Base-by-base conservation (phyloP, 2,113 vertebrate species). In the Climacteris rufus region DNA sequence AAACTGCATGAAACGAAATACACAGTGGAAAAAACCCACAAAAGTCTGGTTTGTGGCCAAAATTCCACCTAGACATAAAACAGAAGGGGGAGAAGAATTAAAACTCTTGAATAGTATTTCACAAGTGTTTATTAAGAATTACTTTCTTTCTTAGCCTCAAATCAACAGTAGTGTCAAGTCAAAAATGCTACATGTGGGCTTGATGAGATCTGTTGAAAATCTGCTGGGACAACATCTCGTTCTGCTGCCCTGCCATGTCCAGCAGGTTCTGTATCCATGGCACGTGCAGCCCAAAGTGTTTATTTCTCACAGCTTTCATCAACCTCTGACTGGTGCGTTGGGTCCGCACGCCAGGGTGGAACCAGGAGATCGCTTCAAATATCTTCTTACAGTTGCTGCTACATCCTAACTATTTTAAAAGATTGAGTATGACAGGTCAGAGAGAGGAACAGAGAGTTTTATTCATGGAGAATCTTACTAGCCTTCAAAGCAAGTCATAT, bases 401-500 rank as follows among this genome's bases (percentile, higher is more conserved):
- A 75, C 94, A 68, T 49, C 1, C 0, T 54, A 80, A 74, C 49
- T 70, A 68, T 74, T 92, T 94, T 68, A 65, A 65, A 91, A 90
- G 50, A 88, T 37, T 66, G 49, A 87, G 66, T 74, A 40, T 83
- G 82, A 79, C 94, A 93, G 82, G 79, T 80, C 82, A 83, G 56
- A 45, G 30, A 84, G 61, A 68, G 63, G 75, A 94, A 95, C 83
- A 96, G 76, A 86, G 89, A 60, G n/a, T 63, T 91, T 94, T 81
- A 88, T 91, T 94, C 82, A 94, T 60, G 82, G 68, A 95, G 86
- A 90, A 64, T 50, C 54, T 77, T 44, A 66, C 39, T 23, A 45
- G 90, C 63, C 71, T 86, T 89, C 76, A 90, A 93, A 94, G 60
- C 47, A 40, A 93, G 92, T 95, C 94, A 93, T 56, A 66, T 86